Conservation (phyloP, 2,888 invertebrate genomes). For the Trachelus stipa region DNA sequence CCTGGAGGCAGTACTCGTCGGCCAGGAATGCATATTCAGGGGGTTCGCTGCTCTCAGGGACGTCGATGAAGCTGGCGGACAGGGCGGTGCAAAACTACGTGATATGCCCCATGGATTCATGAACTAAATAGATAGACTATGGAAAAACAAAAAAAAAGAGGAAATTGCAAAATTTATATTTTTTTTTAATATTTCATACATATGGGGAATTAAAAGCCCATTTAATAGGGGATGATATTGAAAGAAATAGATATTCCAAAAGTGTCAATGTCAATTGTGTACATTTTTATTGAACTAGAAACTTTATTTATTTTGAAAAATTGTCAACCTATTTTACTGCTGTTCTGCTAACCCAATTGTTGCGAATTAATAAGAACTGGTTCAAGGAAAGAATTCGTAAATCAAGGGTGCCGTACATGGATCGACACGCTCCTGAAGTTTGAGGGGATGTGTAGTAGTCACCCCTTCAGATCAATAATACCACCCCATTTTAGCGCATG, state of each 20-base stretch:
- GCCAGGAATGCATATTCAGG: slow-evolving; percentile 60
- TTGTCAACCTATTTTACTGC: no score
- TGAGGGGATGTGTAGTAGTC: slow-evolving; percentile 39
- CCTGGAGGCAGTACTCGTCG: slow-evolving; percentile 41
- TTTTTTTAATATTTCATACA: neutral
- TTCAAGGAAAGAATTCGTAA: neutral
- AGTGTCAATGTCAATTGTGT: no score
- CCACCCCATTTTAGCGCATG: slow-evolving; percentile 57
- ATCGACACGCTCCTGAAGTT: slow-evolving; percentile 51
- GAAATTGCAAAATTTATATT: neutral
- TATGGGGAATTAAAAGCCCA: neutral
- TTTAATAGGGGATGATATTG: neutral
- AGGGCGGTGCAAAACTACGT: no score
- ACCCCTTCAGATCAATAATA: slow-evolving; percentile 63
- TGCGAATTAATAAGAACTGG: no score
- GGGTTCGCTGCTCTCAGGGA: slow-evolving; percentile 40
- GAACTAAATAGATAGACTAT: neutral
- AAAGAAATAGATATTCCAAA: neutral
- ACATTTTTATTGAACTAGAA: no score
- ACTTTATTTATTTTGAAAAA: no score
- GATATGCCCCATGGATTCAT: no score
- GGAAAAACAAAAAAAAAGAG: neutral
- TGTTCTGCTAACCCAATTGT: no score
- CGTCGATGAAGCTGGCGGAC: slow-evolving; percentile 18
- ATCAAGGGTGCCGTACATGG: slow-evolving; percentile 35